Base-by-base conservation (phyloP, 2,888 invertebrate genomes). In the Euspilapteryx auroguttella region DNA sequence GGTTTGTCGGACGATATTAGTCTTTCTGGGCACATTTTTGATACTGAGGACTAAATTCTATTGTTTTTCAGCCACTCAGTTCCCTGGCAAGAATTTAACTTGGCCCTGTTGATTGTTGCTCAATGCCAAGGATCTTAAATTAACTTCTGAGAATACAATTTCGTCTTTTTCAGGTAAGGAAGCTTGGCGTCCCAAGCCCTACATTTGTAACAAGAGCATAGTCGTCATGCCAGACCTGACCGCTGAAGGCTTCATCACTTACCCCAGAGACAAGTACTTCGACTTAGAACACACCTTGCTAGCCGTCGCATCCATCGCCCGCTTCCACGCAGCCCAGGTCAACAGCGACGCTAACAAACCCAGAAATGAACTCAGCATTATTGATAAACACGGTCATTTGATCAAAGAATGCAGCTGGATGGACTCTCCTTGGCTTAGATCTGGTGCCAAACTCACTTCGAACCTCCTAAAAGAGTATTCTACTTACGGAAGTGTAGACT, bases 171-270 rank as follows among this genome's bases (percentile, higher is more conserved):
- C 41, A 66, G 68, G 46, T 32, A 32, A 45, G 0, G 37, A 47
- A 6, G 49, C 58, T 0, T 73, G 62, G 59, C 49, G 53, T 23
- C 41, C 51, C 1, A 52, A 44, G 26, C 53, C 57, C 0, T 55
- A 51, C 32, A 29, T 66, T 2, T 52, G 44, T 39, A 57, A 48
- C 4, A 61, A 65, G 14, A 40, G 39, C 0, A 32, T 62, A 1
- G 31, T 71, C 4, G 68, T 68, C 23, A 57, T 69, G 59, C 68
- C 62, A 0, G 71, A 71, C 37, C 31, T 71, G 10, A 33, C 47
- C 0, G 27, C 34, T 2, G 40, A 48, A n/a, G 69, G 71, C 2
- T 73, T 62, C 39, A 27, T 41, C 3, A 32, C 45, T 0, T 36
- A 40, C 3, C 41, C 49, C 1, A 36, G 39, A 12, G 36, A 52